Evolutionary conservation across 2,113 vertebrate genomes (phyloP).

Genomic region (Oreochromis tanganicae): DNA sequence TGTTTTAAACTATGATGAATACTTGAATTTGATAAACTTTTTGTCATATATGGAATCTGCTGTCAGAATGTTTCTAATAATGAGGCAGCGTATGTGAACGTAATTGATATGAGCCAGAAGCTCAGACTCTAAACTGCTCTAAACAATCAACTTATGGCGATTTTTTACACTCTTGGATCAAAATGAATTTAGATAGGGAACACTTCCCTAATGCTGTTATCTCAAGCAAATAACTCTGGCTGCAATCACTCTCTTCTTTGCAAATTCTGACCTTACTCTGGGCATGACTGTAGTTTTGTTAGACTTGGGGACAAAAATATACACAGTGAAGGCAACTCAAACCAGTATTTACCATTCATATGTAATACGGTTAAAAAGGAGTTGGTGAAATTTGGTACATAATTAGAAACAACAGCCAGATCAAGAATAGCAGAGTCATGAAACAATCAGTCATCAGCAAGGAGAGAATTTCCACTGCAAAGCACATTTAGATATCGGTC

Average conservation of each 20-base stretch:
- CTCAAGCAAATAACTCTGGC: neutral
- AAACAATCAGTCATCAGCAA: neutral
- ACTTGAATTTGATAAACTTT: neutral
- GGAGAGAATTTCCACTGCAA: neutral
- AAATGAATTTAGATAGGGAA: neutral
- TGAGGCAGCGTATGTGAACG: neutral
- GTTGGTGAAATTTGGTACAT: neutral
- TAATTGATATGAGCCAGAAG: neutral
- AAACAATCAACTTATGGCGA: neutral
- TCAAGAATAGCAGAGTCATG: neutral
- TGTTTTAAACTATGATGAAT: neutral
- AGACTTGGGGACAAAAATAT: neutral
- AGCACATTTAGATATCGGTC: neutral
- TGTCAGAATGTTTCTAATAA: neutral
- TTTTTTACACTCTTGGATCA: rapidly evolving
- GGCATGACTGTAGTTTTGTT: neutral
- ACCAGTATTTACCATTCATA: neutral
- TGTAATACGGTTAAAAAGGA: neutral
- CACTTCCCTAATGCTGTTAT: neutral
- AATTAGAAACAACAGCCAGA: neutral
- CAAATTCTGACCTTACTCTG: neutral
- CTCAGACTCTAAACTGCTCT: neutral
- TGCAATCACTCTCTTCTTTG: neutral
- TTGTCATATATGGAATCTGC: neutral
- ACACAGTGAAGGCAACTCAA: neutral